Base-by-base conservation (phyloP, 2,797 vertebrate genomes). In the Zenarchopterus dispar region DNA sequence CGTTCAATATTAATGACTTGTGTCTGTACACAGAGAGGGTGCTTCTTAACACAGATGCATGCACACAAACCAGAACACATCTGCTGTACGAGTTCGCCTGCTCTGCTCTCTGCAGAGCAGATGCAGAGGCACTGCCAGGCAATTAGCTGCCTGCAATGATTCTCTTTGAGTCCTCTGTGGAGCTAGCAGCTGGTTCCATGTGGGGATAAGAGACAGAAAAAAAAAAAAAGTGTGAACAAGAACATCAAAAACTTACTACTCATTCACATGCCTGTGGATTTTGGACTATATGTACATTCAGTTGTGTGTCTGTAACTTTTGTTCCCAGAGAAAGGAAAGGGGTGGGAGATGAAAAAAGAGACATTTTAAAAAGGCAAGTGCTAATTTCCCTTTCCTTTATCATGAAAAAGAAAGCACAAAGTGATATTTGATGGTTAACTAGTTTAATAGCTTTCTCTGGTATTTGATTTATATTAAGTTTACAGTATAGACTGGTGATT, bases 91-190 rank as follows among this genome's bases (percentile, higher is more conserved):
- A 93, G 90, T 92, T 91, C 91, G 92, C 85, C 87, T 70, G 73
- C 74, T 78, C 51, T 77, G 80, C 82, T 88, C 78, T 92, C 90
- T 89, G 91, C 87, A 42, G 78, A 87, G 88, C 92, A 93, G 92
- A 93, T 92, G 92, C 89, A 73, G 85, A 72, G 84, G 84, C 82
- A 88, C n/a, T 90, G 88, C 92, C 89, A 89, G 90, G 87, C 91
- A 93, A 93, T 93, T 93, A 93, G 92, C 73, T 88, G 81, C 83
- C 81, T 80, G 81, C 80, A 69, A 89, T 90, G 89, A 91, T 89
- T 90, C 91, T 90, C 91, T 90, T 87, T 88, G 88, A 86, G 84
- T 79, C 78, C 75, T 81, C 81, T 73, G 60, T 24, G 61, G 85
- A 75, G 77, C 60, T 47, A 88, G 87, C 92, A 92, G 90, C 92